Conservation (phyloP, 2,113 vertebrate genomes). For the Pteropus alecto region DNA sequence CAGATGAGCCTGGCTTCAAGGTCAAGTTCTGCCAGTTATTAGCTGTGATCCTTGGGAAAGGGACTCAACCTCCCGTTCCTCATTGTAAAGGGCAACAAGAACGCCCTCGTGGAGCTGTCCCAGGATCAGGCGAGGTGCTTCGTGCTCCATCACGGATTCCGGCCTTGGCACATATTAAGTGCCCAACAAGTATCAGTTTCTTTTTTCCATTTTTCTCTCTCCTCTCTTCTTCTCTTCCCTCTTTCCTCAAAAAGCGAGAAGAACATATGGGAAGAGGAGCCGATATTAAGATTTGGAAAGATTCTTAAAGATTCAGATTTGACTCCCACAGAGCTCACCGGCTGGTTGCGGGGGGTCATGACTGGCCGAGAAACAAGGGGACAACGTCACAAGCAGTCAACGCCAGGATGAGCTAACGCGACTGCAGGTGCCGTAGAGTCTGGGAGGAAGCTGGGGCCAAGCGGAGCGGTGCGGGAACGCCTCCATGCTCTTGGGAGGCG, state of each 20-base stretch:
- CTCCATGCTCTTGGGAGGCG: rapidly evolving
- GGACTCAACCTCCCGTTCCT: rapidly evolving
- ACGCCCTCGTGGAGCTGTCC: rapidly evolving
- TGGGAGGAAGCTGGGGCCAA: not conserved
- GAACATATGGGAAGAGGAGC: not conserved
- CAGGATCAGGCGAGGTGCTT: not conserved
- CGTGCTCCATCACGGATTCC: rapidly evolving
- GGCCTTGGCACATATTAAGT: not conserved
- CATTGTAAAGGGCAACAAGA: not conserved
- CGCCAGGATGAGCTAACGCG: rapidly evolving
- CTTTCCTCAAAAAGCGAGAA: not conserved
- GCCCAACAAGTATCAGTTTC: rapidly evolving
- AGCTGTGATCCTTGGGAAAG: not conserved
- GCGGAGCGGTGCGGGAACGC: rapidly evolving
- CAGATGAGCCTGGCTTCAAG: not conserved
- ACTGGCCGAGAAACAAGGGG: not conserved
- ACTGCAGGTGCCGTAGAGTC: rapidly evolving
- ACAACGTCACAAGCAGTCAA: rapidly evolving
- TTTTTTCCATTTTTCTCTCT: not conserved
- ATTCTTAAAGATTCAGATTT: not conserved
- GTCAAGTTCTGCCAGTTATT: not conserved
- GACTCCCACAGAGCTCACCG: rapidly evolving
- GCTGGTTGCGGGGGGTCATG: no score
- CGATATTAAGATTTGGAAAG: not conserved
- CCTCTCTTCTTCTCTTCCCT: not conserved